phyloP scores from a whole-genome alignment of 2,797 vertebrate species.

The Emydoidea blandingii region DNA sequence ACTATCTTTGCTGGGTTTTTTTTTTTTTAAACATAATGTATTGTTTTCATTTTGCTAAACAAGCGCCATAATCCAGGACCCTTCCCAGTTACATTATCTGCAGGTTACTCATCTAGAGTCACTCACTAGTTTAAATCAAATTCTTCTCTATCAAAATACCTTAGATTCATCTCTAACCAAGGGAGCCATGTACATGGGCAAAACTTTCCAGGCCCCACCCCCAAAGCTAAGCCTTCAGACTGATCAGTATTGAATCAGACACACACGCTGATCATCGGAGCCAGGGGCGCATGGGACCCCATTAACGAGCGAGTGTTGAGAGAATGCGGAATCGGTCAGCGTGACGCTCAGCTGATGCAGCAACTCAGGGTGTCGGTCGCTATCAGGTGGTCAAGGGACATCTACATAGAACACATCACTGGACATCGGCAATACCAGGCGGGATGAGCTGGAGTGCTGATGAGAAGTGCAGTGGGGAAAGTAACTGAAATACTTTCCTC shows the following conservation, averaged over 20 bases:
- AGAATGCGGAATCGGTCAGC: too few relatives aligned
- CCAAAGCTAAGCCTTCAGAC: fast-evolving
- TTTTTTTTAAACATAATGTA: not conserved
- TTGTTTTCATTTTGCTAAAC: not conserved
- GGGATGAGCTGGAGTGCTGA: too few relatives aligned
- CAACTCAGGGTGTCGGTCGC: too few relatives aligned
- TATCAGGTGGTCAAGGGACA: too few relatives aligned
- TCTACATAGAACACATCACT: too few relatives aligned
- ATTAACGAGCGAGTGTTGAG: too few relatives aligned
- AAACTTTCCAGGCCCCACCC: fast-evolving
- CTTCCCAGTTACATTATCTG: not conserved
- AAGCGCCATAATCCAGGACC: not conserved
- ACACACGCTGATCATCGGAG: too few relatives aligned
- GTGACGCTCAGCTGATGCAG: too few relatives aligned
- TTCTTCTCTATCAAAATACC: not conserved
- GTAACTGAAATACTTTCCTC: too few relatives aligned
- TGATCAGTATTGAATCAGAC: not conserved
- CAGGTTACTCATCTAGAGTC: not conserved
- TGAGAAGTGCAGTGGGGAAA: too few relatives aligned
- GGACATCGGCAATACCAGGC: too few relatives aligned
- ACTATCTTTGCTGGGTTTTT: fast-evolving
- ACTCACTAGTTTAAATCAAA: not conserved
- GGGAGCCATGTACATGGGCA: fast-evolving
- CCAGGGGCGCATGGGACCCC: too few relatives aligned
- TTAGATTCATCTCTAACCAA: not conserved